Conservation (phyloP, 2,797 vertebrate genomes). For the Hipposideros larvatus region DNA sequence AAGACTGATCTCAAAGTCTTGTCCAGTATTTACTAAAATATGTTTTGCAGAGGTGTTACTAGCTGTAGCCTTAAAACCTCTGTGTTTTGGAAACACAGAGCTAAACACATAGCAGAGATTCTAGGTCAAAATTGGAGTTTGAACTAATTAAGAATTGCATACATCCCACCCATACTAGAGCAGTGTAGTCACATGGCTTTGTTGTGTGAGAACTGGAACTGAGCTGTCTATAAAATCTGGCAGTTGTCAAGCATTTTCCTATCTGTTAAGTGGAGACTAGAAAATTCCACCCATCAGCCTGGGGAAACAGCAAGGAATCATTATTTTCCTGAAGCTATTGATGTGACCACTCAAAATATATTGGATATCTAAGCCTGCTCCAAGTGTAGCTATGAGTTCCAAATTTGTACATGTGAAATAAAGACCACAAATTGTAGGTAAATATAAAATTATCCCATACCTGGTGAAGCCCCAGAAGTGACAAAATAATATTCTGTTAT, state of each 20-base stretch:
- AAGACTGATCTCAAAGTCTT: neutral
- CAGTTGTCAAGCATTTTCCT: neutral
- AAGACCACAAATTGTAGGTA: neutral
- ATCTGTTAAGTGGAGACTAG: neutral
- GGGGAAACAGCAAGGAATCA: neutral
- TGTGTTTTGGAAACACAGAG: neutral
- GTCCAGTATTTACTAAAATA: constrained; percentile 33
- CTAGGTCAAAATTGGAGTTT: neutral
- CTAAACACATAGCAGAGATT: neutral
- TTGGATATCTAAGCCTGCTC: neutral
- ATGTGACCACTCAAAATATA: neutral
- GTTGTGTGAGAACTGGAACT: neutral
- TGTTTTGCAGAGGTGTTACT: neutral
- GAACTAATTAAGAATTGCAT: neutral
- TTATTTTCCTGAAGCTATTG: neutral
- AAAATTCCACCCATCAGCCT: neutral
- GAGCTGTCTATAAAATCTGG: neutral
- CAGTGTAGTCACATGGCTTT: neutral
- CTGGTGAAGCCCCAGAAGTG: neutral
- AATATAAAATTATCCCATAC: neutral
- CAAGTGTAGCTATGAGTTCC: neutral
- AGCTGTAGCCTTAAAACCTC: neutral
- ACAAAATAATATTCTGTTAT: neutral
- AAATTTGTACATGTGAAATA: neutral
- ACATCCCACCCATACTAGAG: neutral